phyloP scores from a whole-genome alignment of 30 jellyfish, hydroid and myxozoan genomes.

The Hydractinia echinata region DNA sequence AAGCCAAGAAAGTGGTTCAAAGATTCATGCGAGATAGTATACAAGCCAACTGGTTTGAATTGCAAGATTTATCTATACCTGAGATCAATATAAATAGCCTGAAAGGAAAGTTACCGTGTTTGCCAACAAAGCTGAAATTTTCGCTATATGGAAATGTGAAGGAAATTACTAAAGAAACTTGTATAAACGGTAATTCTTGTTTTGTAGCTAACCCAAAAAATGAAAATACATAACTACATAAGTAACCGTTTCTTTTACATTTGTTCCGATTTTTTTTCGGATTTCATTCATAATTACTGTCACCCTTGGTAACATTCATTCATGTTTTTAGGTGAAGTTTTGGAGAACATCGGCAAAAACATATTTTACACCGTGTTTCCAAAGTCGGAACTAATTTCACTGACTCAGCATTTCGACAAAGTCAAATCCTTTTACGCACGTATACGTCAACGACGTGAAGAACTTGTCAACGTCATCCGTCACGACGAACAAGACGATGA shows the following conservation, averaged over 20 bases:
- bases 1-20: conserved; percentile 19
- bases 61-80: conserved; percentile 17
- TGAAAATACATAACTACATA: no score
- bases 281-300: no score
- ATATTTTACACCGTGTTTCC: conserved; percentile 17
- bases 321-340: conserved; percentile 23
- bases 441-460: conserved; percentile 22
- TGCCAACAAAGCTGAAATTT: conserved; percentile 5
- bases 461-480: neutral
- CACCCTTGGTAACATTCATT: no score
- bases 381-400: conserved; percentile 9
- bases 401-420: conserved; percentile 19
- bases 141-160: conserved; percentile 13
- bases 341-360: conserved; percentile 2
- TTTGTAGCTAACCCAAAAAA: no score
- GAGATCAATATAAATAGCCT: conserved; percentile 22
- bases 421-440: conserved; percentile 27
- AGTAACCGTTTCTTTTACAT: neutral
- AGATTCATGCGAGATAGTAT: conserved; percentile 5
- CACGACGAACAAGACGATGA: neutral
- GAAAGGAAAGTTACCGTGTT: conserved; percentile 38
- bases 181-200: conserved; percentile 20
- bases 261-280: neutral
- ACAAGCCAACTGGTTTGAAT: conserved; percentile 26
- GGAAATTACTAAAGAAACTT: conserved; percentile 4